Conservation (phyloP, 2,888 invertebrate species). For the Luperina testacea region DNA sequence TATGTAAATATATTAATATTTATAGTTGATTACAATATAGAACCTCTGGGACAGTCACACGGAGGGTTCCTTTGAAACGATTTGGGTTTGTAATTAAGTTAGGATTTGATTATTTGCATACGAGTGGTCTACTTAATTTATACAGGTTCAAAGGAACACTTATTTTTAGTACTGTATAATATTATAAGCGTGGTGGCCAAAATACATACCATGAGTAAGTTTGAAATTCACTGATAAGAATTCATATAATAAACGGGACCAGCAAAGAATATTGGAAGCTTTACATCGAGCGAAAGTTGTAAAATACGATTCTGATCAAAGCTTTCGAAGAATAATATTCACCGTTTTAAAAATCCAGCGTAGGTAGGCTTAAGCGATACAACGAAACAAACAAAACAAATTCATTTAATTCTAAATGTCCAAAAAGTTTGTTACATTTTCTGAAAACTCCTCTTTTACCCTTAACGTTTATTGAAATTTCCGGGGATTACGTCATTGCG, state of each 20-base stretch:
- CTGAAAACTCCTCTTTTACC: conserved; percentile 46
- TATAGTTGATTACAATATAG: conserved; percentile 81
- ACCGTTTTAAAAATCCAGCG: conserved; percentile 13
- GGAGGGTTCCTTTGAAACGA: conserved; percentile 69
- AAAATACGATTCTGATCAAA: background rate
- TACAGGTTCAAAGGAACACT: conserved; percentile 46
- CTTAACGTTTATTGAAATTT: conserved; percentile 58
- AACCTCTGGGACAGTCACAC: conserved; percentile 67
- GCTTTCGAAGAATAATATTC: conserved; percentile 21
- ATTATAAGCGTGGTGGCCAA: background rate
- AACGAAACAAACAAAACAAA: conserved; percentile 53
- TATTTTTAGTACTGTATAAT: conserved; percentile 34
- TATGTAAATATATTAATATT: conserved; percentile 82
- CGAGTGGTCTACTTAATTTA: conserved; percentile 47
- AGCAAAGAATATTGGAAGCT: background rate
- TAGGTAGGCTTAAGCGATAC: conserved; percentile 37
- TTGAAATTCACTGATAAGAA: background rate
- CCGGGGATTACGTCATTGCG: conserved; percentile 50
- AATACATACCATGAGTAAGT: background rate
- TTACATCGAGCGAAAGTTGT: background rate
- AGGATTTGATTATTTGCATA: conserved; percentile 67
- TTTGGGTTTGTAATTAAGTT: conserved; percentile 70
- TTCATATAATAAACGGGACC: background rate
- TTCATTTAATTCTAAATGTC: conserved; percentile 57
- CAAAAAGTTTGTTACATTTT: conserved; percentile 53